These are phyloP conservation scores for Clamator glandarius DNA, from an alignment of 2,797 vertebrate genomes.

Conservation along the genomic window DNA sequence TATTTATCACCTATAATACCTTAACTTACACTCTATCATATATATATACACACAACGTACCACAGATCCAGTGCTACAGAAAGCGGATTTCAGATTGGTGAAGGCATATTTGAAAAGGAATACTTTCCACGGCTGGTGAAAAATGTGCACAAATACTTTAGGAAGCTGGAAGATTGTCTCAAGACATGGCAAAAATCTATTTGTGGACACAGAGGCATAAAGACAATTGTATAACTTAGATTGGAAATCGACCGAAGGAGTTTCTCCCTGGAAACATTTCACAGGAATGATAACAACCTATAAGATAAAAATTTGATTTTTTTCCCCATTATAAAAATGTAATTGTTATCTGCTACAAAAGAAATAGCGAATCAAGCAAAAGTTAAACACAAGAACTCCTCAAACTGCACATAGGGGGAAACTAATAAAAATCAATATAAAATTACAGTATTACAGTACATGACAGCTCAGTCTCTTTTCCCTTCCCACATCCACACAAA, in stretches of 20 bases:
- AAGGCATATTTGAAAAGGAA: background rate
- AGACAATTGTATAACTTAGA: background rate
- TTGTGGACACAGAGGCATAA: background rate
- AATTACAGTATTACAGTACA: background rate
- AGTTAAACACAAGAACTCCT: background rate
- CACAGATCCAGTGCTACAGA: background rate
- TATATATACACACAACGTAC: fast-evolving
- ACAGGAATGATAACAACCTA: background rate
- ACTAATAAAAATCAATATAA: background rate
- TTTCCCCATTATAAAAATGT: background rate
- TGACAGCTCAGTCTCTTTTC: background rate
- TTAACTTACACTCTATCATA: background rate
- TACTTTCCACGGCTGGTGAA: background rate
- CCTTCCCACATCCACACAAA: background rate
- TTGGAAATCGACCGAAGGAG: background rate
- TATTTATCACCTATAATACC: background rate
- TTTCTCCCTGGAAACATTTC: background rate
- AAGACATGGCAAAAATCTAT: background rate
- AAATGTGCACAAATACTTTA: background rate
- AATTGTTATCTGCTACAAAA: background rate
- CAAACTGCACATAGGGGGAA: background rate
- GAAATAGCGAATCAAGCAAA: background rate
- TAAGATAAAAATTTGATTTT: background rate
- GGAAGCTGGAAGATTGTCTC: background rate
- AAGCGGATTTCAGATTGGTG: fast-evolving